Conservation (phyloP, 2,888 invertebrate species). For the Syrista parreyssii region DNA sequence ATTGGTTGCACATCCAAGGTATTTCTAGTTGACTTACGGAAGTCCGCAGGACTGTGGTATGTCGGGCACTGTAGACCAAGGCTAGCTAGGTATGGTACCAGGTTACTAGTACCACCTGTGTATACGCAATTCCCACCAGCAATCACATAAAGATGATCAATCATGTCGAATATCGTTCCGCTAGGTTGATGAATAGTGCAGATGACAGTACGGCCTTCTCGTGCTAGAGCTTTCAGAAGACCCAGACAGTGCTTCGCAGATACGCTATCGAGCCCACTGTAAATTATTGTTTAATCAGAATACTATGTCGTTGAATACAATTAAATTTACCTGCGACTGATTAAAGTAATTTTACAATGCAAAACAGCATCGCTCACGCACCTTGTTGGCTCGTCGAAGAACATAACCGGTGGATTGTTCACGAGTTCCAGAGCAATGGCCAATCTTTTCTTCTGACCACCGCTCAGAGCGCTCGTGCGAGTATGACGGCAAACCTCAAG, state of each 20-base stretch:
- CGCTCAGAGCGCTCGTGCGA: constrained; percentile 79
- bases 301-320: neutral
- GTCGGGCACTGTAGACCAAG: constrained; percentile 82
- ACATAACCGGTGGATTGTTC: constrained; percentile 92
- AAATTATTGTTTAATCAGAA: constrained; percentile 39
- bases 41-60: constrained; percentile 93
- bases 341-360: neutral
- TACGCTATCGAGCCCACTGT: constrained; percentile 83
- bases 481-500: constrained; percentile 76
- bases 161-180: constrained; percentile 85
- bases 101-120: constrained; percentile 79
- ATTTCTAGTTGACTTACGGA: constrained; percentile 74
- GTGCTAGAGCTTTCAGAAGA: constrained; percentile 83
- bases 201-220: constrained; percentile 86
- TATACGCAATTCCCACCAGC: constrained; percentile 84
- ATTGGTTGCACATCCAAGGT: neutral
- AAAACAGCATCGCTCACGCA: constrained; percentile 59
- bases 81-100: constrained; percentile 81
- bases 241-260: constrained; percentile 86
- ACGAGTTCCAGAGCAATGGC: constrained; percentile 92
- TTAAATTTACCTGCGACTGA: neutral
- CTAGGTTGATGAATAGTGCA: constrained; percentile 94
- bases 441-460: constrained; percentile 90
- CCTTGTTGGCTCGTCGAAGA: constrained; percentile 96
- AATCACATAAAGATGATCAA: constrained; percentile 88